Conservation (phyloP, 2,797 vertebrate species). For the Loris lydekkerianus region DNA sequence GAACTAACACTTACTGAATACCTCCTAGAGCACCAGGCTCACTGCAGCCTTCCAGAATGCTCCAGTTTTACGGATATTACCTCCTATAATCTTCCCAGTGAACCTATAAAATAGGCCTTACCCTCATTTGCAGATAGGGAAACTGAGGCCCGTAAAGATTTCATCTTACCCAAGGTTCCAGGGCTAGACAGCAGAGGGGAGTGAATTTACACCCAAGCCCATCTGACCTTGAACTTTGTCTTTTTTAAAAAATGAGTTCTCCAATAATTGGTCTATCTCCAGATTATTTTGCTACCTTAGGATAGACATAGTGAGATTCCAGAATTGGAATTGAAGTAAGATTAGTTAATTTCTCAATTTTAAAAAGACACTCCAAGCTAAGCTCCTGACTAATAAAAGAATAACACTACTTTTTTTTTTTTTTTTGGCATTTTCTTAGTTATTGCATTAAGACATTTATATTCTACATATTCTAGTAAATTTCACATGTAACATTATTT, state of each 20-base stretch:
- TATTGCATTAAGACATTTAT: too few species aligned
- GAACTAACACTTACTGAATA: neutral
- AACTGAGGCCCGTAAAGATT: neutral
- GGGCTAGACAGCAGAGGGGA: neutral
- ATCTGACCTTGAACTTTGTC: neutral
- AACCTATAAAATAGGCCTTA: neutral
- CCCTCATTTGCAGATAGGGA: constrained; percentile 10
- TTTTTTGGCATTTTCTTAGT: neutral
- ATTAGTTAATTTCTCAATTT: constrained; percentile 51
- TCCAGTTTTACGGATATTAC: neutral
- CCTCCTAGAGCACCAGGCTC: neutral
- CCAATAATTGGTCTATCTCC: neutral
- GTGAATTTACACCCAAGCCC: constrained; percentile 39
- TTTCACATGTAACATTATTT: neutral
- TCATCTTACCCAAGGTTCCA: neutral
- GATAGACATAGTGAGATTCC: neutral
- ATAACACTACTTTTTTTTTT: constrained; percentile 56
- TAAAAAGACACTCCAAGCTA: neutral
- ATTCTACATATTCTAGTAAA: too few species aligned
- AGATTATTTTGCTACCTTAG: constrained; percentile 52
- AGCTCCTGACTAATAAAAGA: constrained; percentile 20
- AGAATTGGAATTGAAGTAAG: constrained; percentile 39
- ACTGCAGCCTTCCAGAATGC: neutral
- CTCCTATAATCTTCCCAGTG: neutral
- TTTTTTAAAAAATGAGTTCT: constrained; percentile 18